Evolutionary conservation across 2,888 invertebrate species (phyloP), one percentile per base, ranked within the genome.

Genomic region (Ernsta delagoae): DNA sequence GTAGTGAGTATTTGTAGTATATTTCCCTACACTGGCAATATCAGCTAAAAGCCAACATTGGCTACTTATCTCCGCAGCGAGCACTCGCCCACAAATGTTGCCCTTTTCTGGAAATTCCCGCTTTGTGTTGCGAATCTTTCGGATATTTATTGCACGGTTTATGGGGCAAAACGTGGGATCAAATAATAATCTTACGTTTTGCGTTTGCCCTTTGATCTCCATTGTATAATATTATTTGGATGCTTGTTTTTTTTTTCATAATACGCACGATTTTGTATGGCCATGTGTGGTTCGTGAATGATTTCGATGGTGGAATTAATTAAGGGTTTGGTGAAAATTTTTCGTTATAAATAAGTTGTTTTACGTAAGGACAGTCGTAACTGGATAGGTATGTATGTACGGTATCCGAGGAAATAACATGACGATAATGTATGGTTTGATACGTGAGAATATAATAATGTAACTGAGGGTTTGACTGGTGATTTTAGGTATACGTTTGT

Each of bases 91-190:
- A 34, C 68, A 68, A 68, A 68, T 63, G 62, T 62, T 57, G 62
- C 68, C 68, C 57, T 63, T 39, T 68, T 62, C 62, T 31, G 34
- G 36, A 68, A 62, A 62, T 59, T 57, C 57, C 62, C 62, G 62
- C 68, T 63, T 68, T 68, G 62, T 68, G 62, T 59, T 61, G 68
- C 61, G 57, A 50, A 39, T 68, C 68, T 68, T 59, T 68, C 50
- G 57, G 57, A 63, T 68, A 68, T 68, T 68, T 68, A 68, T 68
- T 68, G 68, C 68, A 57, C 39, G 68, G 62, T 68, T 68, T 68
- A 68, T 68, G 68, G 57, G 50, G 50, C 62, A 68, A 62, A 68
- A 50, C 68, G 68, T 59, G 57, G 56, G 68, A 68, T 68, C 68
- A 68, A 68, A 68, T 57, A 63, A 68, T 68, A 68, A 68, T 68